Conservation (phyloP, 1,140 invertebrate species). For the Aethina tumida region DNA sequence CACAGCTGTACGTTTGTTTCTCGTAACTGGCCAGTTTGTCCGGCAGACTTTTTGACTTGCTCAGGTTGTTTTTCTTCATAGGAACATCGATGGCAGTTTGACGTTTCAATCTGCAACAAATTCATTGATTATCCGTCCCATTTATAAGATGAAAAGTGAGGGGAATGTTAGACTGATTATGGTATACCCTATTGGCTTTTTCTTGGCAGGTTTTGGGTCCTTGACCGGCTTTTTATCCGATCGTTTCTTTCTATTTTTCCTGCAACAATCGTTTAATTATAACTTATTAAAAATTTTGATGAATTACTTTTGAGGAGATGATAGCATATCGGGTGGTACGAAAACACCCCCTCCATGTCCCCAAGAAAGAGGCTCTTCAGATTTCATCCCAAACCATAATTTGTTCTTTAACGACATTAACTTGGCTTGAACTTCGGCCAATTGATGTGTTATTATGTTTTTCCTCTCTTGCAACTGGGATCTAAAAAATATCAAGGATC, state of each 20-base stretch:
- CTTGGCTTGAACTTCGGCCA: constrained; percentile 33
- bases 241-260: constrained; percentile 12
- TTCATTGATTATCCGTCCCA: background rate
- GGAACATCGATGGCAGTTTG: constrained; percentile 9
- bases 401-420: constrained; percentile 31
- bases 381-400: constrained; percentile 32
- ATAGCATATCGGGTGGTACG: background rate
- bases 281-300: background rate
- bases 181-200: constrained; percentile 20
- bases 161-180: constrained; percentile 17
- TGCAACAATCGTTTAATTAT: constrained; percentile 8
- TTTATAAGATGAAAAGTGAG: background rate
- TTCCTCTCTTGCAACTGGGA: constrained; percentile 19
- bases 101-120: constrained; percentile 17
- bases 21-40: constrained; percentile 14
- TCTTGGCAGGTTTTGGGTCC: constrained; percentile 8
- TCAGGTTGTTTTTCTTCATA: constrained; percentile 4
- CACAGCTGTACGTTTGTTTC: constrained; percentile 9
- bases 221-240: constrained; percentile 11
- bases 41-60: constrained; percentile 20
- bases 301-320: constrained; percentile 11
- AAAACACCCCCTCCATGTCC: constrained; percentile 25
- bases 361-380: constrained; percentile 46
- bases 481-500: constrained; percentile 11
- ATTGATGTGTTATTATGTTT: constrained; percentile 24